Evolutionary conservation across 2,797 vertebrate genomes (phyloP), one percentile per base, ranked within the genome.

Genomic region (Cyprinodon diabolis): DNA sequence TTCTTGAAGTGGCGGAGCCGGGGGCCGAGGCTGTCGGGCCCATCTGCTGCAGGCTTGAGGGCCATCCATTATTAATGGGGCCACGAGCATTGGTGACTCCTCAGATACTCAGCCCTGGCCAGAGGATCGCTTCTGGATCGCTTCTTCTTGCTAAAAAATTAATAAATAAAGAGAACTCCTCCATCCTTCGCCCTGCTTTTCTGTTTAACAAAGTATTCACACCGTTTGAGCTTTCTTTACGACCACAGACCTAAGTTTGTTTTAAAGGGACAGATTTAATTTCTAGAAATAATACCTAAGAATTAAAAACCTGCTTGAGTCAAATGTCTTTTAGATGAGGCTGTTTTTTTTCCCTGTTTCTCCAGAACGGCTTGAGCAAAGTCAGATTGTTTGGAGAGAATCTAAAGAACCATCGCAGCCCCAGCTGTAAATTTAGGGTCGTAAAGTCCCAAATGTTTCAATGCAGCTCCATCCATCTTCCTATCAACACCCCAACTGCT

Each of bases 11-110:
- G 71, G 93, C 92, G 93, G 95, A 91, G 93, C 93, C 82, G 90
- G 91, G 30, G 94, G 91, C 94, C 75, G 81, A 93, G 95, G 92
- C 94, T 93, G 94, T 87, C 78, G 89, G 93, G 95, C 96, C 96
- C 97, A 96, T 97, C 97, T 98, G 97, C 96, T 90, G 92, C 85
- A 88, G 94, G 95, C 96, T 95, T 93, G 93, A 96, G 95, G 95
- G 93, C 94, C 92, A 96, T 99, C 94, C 95, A 98, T 99, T 98
- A 98, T 98, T 99, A 97, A 99, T 98, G 95, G 96, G 94, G 95
- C 95, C 95, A 95, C 89, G 90, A 91, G 84, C 90, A 90, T 88
- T 93, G 78, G 95, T 94, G 91, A 94, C 96, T 95, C 95, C 95
- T 97, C 96, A 96, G 95, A 95, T 96, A 96, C 96, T 96, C 97